Base-by-base conservation (phyloP, 2,888 invertebrate genomes). In the Ophonus ardosiacus region DNA sequence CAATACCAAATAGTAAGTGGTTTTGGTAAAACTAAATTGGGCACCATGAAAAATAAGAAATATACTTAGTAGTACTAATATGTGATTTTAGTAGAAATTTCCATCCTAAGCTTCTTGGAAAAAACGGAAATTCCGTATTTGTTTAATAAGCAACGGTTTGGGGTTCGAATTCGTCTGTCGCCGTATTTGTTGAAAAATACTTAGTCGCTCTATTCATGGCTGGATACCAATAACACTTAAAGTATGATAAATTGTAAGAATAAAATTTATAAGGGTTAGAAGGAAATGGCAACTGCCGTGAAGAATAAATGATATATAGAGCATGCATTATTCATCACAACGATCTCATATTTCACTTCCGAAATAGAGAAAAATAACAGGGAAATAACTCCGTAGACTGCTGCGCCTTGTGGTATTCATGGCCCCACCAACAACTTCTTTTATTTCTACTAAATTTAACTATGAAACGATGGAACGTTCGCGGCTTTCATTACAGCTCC, bases 281-380 rank as follows among this genome's bases (percentile, higher is more conserved):
- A 85, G 85, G 85, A 85, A 85, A 85, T 71, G 57, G 85, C 85
- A 85, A 85, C 85, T 85, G 80, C 80, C 85, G 85, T 80, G 85
- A 80, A 85, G 85, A 83, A 86, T 87, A 88, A 88, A 88, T 93
- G 92, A 93, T 92, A 93, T 93, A 93, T 92, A 91, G 92, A 90
- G 92, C 92, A 93, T 93, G 93, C 93, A 93, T 93, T 93, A 93
- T 93, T 93, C 93, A 93, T 92, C 92, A 92, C 92, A 92, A 93
- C 93, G 93, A 93, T 93, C 92, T 92, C 92, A 93, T 93, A 93
- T 93, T 92, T 93, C 93, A 93, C 93, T 92, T 91, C 90, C 90
- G 91, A 88, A 92, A 92, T 92, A 92, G 92, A 88, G 92, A 88
- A 87, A 85, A 85, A 85, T 85, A 85, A 85, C 85, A 57, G 80